phyloP scores from a whole-genome alignment of 2,113 vertebrate species.

The Hemibagrus wyckioides region DNA sequence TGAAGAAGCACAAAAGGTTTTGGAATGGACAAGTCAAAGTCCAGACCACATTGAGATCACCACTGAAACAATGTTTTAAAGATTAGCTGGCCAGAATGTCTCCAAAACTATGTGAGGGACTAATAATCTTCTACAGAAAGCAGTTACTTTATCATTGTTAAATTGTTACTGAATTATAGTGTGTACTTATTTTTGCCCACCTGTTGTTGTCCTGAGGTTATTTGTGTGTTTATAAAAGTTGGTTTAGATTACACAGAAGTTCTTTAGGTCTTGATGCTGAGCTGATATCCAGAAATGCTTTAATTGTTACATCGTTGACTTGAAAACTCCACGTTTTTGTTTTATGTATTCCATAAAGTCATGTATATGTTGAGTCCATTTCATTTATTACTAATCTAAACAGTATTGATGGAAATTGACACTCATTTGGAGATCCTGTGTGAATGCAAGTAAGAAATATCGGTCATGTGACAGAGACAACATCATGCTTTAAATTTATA shows the following conservation, averaged over 20 bases:
- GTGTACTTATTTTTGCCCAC: not conserved
- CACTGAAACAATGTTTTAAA: too few species aligned
- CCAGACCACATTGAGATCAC: too few species aligned
- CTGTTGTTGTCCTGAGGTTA: not conserved
- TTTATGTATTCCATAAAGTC: not conserved
- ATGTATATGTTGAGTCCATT: not conserved
- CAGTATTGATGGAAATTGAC: not conserved
- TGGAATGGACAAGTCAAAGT: too few species aligned
- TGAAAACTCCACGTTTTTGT: not conserved
- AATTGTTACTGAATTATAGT: too few species aligned
- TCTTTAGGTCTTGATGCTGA: not conserved
- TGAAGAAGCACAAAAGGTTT: too few species aligned
- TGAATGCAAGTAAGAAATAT: not conserved
- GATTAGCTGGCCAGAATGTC: too few species aligned
- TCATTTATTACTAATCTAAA: not conserved
- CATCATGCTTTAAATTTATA: not conserved
- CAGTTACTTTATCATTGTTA: too few species aligned
- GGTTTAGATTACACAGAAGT: not conserved
- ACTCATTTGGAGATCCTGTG: not conserved
- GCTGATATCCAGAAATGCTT: not conserved
- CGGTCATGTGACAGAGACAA: not conserved
- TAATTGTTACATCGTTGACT: not conserved
- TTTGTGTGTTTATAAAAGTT: not conserved
- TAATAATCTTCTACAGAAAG: too few species aligned
- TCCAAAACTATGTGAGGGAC: too few species aligned